Conservation (phyloP, 2,113 vertebrate species). For the Lepus europaeus region DNA sequence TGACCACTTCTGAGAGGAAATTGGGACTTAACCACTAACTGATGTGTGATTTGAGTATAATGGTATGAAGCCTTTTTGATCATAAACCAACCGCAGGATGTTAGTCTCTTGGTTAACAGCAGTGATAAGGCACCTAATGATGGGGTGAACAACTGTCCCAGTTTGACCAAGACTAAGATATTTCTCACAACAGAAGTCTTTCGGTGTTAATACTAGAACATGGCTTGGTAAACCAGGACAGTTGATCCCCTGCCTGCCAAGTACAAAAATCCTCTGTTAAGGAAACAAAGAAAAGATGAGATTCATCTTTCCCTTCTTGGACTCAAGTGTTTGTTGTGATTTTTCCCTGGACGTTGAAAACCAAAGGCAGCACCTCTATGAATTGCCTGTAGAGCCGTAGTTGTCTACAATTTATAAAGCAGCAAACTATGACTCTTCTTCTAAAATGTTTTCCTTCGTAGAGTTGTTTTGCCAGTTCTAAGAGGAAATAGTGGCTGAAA, state of each 20-base stretch:
- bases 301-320: neutral
- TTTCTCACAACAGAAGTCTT: neutral
- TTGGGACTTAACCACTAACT: neutral
- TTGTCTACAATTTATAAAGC: neutral
- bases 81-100: neutral
- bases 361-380: neutral
- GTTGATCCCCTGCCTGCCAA: too few species aligned
- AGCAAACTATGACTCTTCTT: conserved; percentile 11
- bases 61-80: neutral
- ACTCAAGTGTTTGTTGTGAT: neutral
- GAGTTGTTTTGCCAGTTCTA: conserved; percentile 64
- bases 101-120: neutral
- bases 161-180: neutral
- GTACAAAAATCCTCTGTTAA: neutral
- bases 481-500: conserved; percentile 65
- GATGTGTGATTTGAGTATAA: neutral
- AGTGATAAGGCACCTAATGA: neutral
- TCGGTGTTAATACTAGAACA: neutral
- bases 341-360: neutral
- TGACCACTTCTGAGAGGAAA: neutral
- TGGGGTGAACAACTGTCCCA: neutral
- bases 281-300: neutral
- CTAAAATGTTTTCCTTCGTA: conserved; percentile 39
- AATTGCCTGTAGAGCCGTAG: neutral
- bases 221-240: neutral